Conservation (phyloP, 2,797 vertebrate species). For the Parauchenoglanis punctatus region DNA sequence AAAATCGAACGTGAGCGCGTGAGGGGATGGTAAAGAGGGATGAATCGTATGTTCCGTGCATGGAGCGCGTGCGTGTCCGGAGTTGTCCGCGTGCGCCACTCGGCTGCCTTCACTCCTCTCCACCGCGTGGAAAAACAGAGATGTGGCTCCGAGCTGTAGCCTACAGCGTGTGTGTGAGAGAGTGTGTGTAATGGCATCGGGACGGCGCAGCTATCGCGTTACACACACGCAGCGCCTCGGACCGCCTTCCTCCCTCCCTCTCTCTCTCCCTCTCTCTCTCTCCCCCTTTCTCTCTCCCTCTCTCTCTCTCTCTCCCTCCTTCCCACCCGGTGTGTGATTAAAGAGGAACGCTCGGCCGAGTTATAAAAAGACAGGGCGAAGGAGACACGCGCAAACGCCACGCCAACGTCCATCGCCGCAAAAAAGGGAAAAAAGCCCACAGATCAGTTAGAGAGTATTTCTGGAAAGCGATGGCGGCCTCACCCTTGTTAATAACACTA, state of each 20-base stretch:
- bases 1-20: neutral
- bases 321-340: conserved; percentile 67
- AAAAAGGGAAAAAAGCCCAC: conserved; percentile 35
- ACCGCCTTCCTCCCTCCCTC: conserved; percentile 68
- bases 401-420: conserved; percentile 38
- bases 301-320: conserved; percentile 59
- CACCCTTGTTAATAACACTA: conserved; percentile 22
- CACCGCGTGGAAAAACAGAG: conserved; percentile 6
- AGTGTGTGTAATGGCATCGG: conserved; percentile 64
- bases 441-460: conserved; percentile 37
- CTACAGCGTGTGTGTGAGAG: conserved; percentile 40
- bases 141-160: conserved; percentile 27
- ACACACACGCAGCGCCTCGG: conserved; percentile 71
- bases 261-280: neutral
- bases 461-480: conserved; percentile 18
- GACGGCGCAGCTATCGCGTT: conserved; percentile 75
- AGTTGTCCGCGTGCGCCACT: conserved; percentile 18
- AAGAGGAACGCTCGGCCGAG: conserved; percentile 65
- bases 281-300: conserved; percentile 29
- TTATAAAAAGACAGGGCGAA: conserved; percentile 61
- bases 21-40: neutral
- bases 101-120: neutral
- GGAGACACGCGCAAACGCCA: conserved; percentile 50
- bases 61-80: conserved; percentile 32
- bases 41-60: conserved; percentile 10